Percentiles rank a stretch among this genome's conserved stretches.
These are phyloP conservation scores for Dufourea novaeangliae DNA, from an alignment of 1,140 invertebrate genomes.

Conservation along the genomic window DNA sequence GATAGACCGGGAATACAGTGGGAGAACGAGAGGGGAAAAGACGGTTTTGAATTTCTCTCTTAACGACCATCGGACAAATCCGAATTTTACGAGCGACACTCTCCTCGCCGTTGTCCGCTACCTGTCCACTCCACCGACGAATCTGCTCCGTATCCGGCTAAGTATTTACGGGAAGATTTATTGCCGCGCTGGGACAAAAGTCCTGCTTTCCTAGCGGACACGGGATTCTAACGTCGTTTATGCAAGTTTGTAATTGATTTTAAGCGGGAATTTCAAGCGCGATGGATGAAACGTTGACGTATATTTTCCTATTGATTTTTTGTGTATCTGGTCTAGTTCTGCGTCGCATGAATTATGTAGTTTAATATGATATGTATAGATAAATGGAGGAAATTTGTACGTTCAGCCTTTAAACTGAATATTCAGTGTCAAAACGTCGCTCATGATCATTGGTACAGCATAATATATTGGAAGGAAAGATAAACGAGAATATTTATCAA, in stretches of 20 bases:
- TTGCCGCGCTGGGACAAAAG: constrained; percentile 24
- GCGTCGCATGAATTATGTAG: no score
- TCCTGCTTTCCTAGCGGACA: background rate
- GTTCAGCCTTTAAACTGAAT: no score
- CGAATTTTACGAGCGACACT: constrained; percentile 61
- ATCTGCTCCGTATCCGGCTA: constrained; percentile 12
- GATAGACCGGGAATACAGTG: background rate
- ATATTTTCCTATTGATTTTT: no score
- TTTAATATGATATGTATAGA: no score
- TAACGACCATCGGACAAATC: constrained; percentile 61
- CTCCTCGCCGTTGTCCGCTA: constrained; percentile 32
- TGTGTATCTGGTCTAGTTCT: no score
- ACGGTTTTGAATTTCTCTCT: constrained; percentile 57
- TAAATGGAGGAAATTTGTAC: no score
- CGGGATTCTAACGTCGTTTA: background rate
- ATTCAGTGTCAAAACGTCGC: no score
- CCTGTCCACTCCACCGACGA: constrained; percentile 32
- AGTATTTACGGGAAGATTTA: constrained; percentile 47
- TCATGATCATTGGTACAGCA: no score
- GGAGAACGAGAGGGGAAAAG: constrained; percentile 16
- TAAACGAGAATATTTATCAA: no score
- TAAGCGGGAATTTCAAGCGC: no score
- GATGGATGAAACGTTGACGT: no score
- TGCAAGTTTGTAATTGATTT: background rate
- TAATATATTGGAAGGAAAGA: no score